Percentiles rank a stretch among this genome's conserved stretches.
These are phyloP conservation scores for Stichopus chloronotus DNA, from an alignment of 35 echinoderm and acorn worm species.

Conservation along the genomic window DNA sequence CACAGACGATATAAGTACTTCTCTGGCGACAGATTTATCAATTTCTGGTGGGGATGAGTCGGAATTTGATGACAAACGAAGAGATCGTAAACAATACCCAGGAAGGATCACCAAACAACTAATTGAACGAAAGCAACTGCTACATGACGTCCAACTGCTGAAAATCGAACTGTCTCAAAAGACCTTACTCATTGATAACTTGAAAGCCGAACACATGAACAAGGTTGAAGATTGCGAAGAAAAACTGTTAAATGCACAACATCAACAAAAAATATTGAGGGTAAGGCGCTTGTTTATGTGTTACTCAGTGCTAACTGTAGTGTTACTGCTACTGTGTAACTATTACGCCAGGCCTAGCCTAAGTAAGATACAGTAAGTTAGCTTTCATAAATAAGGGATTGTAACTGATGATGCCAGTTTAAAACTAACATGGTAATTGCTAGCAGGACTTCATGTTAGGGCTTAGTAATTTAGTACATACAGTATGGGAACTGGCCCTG, in stretches of 20 bases:
- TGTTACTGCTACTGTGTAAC: not conserved
- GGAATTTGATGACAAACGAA: slow-evolving; percentile 43
- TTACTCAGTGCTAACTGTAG: not conserved
- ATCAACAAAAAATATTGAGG: slow-evolving; percentile 84
- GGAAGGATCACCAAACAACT: slow-evolving; percentile 86
- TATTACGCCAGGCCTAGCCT: not conserved
- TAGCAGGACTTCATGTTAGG: too few species aligned
- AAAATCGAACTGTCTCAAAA: slow-evolving; percentile 98
- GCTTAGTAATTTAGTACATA: too few species aligned
- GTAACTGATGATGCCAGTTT: too few species aligned
- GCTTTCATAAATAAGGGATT: too few species aligned
- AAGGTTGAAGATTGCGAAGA: slow-evolving; percentile 94
- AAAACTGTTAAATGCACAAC: slow-evolving; percentile 66
- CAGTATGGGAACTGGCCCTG: too few species aligned
- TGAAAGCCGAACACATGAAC: slow-evolving; percentile 83
- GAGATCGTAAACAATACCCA: slow-evolving; percentile 33
- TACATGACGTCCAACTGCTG: slow-evolving; percentile 86
- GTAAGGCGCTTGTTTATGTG: slow-evolving; percentile 18
- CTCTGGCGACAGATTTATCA: slow-evolving; percentile 93
- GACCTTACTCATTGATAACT: slow-evolving; percentile 81
- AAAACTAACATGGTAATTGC: too few species aligned
- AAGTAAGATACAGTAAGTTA: too few species aligned
- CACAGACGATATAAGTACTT: slow-evolving; percentile 94
- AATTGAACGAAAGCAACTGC: slow-evolving; percentile 93
- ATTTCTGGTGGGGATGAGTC: slow-evolving; percentile 77